Base-by-base conservation (phyloP, 2,113 vertebrate genomes). In the Plectropomus leopardus region DNA sequence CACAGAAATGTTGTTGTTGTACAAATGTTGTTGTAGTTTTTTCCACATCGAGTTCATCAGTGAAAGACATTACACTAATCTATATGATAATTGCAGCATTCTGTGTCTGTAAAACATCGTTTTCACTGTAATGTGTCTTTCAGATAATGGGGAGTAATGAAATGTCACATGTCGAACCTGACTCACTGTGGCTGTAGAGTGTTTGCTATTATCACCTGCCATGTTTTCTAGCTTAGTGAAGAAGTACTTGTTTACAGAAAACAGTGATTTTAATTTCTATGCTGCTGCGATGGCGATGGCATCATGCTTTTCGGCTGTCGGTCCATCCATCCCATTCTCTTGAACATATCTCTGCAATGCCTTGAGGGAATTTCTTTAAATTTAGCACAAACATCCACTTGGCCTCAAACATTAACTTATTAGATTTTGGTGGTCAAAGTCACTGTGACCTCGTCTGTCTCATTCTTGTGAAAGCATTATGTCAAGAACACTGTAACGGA, bases 51-150 rank as follows among this genome's bases (percentile, higher is more conserved):
- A 3, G n/a, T 36, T 34, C 3, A 13, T 45, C 48, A 51, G n/a
- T 23, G 17, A 30, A 45, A 47, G 28, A 32, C 5, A 8, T 32
- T 19, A 10, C 19, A 8, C 11, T 51, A 21, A 45, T 54, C 16
- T 21, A 17, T 72, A 64, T 21, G 21, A 16, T 34, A 61, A 44
- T 40, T 65, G 13, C 13, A 48, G 32, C 21, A 10, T 72, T 11
- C 23, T 64, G 42, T 30, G 34, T 57, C 17, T 65, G 30, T 15
- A 65, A 36, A 79, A 63, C 19, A 24, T 32, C n/a, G n/a, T n/a
- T n/a, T n/a, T n/a, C n/a, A n/a, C n/a, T n/a, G n/a, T n/a, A n/a
- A n/a, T 14, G 5, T 28, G 19, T 14, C 15, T 54, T 19, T 53
- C 21, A 42, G 28, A 2, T 53, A 47, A 60, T 28, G 7, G 19